Percentiles rank a stretch among this genome's conserved stretches.
These are phyloP conservation scores for Siniperca chuatsi DNA, from an alignment of 2,113 vertebrate genomes.

Conservation along the genomic window DNA sequence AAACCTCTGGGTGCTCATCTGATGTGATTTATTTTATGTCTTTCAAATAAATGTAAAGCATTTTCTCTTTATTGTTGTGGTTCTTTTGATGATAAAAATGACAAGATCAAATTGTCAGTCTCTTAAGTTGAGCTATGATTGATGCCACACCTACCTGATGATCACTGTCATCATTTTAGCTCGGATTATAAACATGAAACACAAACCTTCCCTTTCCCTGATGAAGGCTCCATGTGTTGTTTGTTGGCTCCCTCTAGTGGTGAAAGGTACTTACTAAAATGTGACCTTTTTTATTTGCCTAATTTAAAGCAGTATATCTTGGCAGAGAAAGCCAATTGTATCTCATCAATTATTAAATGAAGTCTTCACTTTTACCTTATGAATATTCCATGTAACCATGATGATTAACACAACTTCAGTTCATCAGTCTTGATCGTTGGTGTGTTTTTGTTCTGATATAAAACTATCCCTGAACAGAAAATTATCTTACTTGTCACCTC, in stretches of 20 bases:
- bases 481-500: background rate
- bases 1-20: background rate
- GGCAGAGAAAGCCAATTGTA: background rate
- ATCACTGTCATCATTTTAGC: background rate
- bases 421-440: background rate
- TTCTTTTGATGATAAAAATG: background rate
- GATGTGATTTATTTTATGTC: background rate
- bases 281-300: background rate
- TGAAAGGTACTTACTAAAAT: background rate
- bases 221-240: background rate
- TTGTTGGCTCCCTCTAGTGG: constrained; percentile 49
- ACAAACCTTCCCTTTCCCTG: background rate
- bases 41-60: background rate
- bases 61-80: background rate
- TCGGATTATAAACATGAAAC: background rate
- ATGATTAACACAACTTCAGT: background rate
- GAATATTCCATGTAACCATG: background rate
- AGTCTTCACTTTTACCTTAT: background rate
- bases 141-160: background rate
- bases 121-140: background rate
- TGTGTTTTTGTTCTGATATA: constrained; percentile 7
- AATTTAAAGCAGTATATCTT: background rate
- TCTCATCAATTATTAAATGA: background rate
- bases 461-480: background rate
- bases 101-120: background rate